Evolutionary conservation across 2,113 vertebrate species (phyloP), one percentile per base, ranked within the genome.

Genomic region (Cynoglossus semilaevis): DNA sequence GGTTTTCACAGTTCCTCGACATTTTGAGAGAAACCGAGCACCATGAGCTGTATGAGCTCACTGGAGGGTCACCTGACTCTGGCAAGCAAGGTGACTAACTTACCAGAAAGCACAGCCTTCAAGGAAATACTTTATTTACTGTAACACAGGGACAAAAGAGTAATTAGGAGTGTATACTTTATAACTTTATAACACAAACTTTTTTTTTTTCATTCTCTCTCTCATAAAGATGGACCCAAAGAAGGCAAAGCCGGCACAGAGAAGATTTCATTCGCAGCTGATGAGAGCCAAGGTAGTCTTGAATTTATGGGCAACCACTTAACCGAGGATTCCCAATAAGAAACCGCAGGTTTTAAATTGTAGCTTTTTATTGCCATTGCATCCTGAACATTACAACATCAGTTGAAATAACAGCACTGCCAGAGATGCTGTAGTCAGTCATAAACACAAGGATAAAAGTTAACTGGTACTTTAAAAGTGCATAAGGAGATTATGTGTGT

Each of bases 1-100:
- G 96, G 96, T 95, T 92, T 71, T 95, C 93, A 7, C 22, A 37
- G 0, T 97, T 98, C 81, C 72, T 94, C 46, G 0, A 50, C 0
- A 72, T 91, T 60, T 81, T 98, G 47, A 59, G 12, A n/a, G 17
- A 80, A 19, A 90, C 94, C 0, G 87, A 77, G 4, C 92, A 96
- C n/a, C 0, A 8, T 0, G 0, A 1, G 0, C 84, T 95, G 34
- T 88, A 56, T 13, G 82, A 93, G 16, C 78, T 97, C 73, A 89
- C 74, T 0, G 92, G 89, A 74, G 62, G 67, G 1, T 15, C 54
- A 17, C 11, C 50, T 40, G 35, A 62, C 15, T 43, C 18, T 35
- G 18, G 63, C 2, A 12, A 44, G 1, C 51, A 43, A 65, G 85
- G 88, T 86, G 59, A 77, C 41, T 52, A 5, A 62, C 14, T 19